These are phyloP conservation scores for Seriola quinqueradiata DNA, from an alignment of 2,113 vertebrate species.

Conservation along the genomic window DNA sequence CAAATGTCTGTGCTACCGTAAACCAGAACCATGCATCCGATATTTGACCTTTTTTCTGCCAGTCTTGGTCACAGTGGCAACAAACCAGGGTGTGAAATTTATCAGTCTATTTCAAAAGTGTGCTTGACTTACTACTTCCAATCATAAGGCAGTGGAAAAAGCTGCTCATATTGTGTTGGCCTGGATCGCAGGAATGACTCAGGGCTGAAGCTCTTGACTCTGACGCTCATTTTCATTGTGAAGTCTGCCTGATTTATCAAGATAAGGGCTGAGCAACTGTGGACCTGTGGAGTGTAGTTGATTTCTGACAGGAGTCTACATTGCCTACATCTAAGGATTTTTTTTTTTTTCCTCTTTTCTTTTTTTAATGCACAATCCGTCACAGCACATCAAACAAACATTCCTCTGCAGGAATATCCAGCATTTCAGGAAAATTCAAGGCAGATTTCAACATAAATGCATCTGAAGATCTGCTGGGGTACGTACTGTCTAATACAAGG, in stretches of 20 bases:
- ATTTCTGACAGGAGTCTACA: slow-evolving; percentile 32
- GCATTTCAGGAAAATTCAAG: slow-evolving; percentile 12
- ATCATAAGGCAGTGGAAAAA: slow-evolving; percentile 22
- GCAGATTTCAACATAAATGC: slow-evolving; percentile 7
- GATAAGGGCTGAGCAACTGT: slow-evolving; percentile 34
- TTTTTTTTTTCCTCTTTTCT: background rate
- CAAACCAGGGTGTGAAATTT: slow-evolving; percentile 14
- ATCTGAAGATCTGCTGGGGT: slow-evolving; percentile 34
- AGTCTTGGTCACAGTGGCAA: background rate
- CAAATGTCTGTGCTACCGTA: background rate
- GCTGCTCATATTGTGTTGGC: slow-evolving; percentile 14
- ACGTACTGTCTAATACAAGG: slow-evolving; percentile 1
- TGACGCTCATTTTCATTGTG: slow-evolving; percentile 3
- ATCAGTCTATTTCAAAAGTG: slow-evolving; percentile 11
- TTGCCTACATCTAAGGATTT: background rate
- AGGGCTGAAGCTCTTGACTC: slow-evolving; percentile 20
- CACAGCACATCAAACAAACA: slow-evolving; percentile 32
- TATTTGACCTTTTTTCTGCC: background rate
- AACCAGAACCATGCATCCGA: slow-evolving; percentile 1
- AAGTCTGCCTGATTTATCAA: slow-evolving; percentile 49
- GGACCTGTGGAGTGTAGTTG: background rate
- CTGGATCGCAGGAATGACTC: slow-evolving; percentile 37
- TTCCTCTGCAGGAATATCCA: slow-evolving; percentile 3
- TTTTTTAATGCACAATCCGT: slow-evolving; percentile 23
- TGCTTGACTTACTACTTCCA: background rate